These are phyloP conservation scores for Agriopis aurantiaria DNA, from an alignment of 2,888 invertebrate genomes.

Conservation along the genomic window DNA sequence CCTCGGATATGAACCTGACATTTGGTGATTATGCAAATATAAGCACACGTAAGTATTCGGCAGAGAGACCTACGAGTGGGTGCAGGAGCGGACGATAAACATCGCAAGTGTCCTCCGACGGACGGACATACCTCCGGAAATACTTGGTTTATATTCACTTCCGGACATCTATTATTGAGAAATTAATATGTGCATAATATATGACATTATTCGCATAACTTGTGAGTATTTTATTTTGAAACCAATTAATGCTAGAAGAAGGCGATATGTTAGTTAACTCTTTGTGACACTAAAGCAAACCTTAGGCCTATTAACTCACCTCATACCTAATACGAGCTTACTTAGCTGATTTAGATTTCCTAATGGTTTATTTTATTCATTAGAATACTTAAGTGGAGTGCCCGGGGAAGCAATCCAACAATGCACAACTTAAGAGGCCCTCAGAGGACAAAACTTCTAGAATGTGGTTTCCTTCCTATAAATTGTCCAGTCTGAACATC, in stretches of 20 bases:
- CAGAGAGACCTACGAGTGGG: not conserved
- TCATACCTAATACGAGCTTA: not conserved
- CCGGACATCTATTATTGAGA: constrained; percentile 8
- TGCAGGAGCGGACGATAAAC: not conserved
- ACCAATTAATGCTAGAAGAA: not conserved
- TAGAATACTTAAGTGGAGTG: not conserved
- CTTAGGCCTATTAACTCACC: too few species aligned
- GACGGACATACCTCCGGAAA: constrained; percentile 10
- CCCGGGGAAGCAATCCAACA: not conserved
- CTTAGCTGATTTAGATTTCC: not conserved
- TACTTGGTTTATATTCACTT: constrained; percentile 17
- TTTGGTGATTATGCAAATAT: constrained; percentile 35
- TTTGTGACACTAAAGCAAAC: too few species aligned
- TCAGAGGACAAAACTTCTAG: too few species aligned
- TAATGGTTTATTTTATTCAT: too few species aligned
- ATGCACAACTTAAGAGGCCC: too few species aligned
- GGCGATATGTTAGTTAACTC: too few species aligned
- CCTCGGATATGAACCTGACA: constrained; percentile 48
- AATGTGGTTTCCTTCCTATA: not conserved
- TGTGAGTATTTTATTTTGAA: not conserved
- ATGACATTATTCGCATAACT: not conserved
- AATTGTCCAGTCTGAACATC: constrained; percentile 35
- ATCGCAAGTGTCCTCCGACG: constrained; percentile 9
- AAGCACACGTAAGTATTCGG: not conserved
- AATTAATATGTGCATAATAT: not conserved